These are phyloP conservation scores for Sussaba pulchella DNA, from an alignment of 2,888 invertebrate species.

Conservation along the genomic window DNA sequence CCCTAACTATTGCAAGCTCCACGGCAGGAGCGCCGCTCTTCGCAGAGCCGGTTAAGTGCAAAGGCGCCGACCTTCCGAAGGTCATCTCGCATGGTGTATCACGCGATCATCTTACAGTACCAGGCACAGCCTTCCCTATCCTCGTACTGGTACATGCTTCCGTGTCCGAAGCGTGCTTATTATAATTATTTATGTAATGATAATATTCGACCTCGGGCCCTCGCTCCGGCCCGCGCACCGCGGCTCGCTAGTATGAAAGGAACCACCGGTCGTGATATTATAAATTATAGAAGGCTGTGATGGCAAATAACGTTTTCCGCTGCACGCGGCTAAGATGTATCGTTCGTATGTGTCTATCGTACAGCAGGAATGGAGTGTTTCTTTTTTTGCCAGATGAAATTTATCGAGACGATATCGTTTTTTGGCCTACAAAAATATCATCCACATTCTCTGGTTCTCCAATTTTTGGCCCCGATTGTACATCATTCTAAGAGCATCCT, in stretches of 20 bases:
- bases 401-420: no score
- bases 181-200: constrained; percentile 73
- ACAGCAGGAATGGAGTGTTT: background rate
- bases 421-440: no score
- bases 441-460: no score
- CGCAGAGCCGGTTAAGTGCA: constrained; percentile 67
- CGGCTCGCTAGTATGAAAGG: constrained; percentile 29
- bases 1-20: constrained; percentile 31
- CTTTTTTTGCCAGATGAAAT: constrained; percentile 14
- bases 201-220: constrained; percentile 69
- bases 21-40: constrained; percentile 6
- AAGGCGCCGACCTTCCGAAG: constrained; percentile 80
- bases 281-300: constrained; percentile 58
- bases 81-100: constrained; percentile 74
- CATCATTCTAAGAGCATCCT: no score
- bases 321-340: constrained; percentile 15
- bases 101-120: constrained; percentile 51
- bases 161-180: constrained; percentile 73
- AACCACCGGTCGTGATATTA: constrained; percentile 59
- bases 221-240: constrained; percentile 41
- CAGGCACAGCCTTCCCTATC: constrained; percentile 15
- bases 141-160: constrained; percentile 73
- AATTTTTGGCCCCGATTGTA: no score
- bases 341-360: constrained; percentile 52
- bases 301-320: constrained; percentile 49